Evolutionary conservation across 2,113 vertebrate genomes (phyloP).

Genomic region (Herpetotheres cachinnans): DNA sequence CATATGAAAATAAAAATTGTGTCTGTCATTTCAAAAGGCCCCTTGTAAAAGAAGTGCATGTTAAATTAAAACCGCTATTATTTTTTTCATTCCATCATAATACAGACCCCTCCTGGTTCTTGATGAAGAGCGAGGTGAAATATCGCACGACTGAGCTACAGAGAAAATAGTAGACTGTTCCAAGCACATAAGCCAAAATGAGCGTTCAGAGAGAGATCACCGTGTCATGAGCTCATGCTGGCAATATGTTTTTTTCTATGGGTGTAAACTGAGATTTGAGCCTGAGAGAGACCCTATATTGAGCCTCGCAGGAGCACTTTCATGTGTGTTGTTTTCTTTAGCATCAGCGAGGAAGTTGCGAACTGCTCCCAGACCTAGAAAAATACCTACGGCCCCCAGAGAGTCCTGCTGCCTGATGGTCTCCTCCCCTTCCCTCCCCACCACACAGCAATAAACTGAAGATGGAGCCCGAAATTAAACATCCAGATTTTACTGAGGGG

Average conservation of each 20-base stretch:
- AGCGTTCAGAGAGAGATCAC: conserved; percentile 33
- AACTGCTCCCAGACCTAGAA: background rate
- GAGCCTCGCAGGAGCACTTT: background rate
- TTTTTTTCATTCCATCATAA: background rate
- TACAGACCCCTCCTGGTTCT: background rate
- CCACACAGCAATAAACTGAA: background rate
- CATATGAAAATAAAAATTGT: background rate
- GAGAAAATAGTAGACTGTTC: conserved; percentile 25
- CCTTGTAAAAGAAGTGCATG: background rate
- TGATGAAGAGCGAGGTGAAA: conserved; percentile 52
- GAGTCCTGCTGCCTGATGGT: rapidly evolving
- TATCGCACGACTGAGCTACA: conserved; percentile 8
- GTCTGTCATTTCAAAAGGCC: background rate
- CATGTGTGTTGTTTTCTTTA: background rate
- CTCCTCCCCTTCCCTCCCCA: background rate
- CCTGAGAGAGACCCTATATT: background rate
- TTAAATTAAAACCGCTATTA: conserved; percentile 43
- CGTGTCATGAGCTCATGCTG: conserved; percentile 49
- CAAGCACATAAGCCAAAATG: background rate
- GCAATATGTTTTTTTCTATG: background rate
- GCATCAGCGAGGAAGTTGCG: background rate
- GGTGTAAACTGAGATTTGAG: conserved; percentile 13
- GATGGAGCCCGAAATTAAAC: background rate
- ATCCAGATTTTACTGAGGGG: background rate
- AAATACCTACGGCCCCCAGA: background rate